Base-by-base conservation (phyloP, 2,888 invertebrate species). In the Amiota mariae region DNA sequence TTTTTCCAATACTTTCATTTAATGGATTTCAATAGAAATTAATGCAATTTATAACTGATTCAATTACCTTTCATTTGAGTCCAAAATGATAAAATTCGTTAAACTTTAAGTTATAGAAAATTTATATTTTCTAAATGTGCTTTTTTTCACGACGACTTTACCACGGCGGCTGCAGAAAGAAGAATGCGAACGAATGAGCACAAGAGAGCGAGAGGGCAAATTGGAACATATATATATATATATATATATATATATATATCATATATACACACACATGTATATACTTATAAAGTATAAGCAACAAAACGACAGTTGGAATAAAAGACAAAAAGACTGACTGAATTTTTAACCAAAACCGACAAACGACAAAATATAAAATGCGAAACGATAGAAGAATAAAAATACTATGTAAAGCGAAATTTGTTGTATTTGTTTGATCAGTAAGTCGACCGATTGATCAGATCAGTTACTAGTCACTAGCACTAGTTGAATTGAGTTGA, bases 131-230 rank as follows among this genome's bases (percentile, higher is more conserved):
- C 72, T 76, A 74, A 86, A 84, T 85, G 84, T 85, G 82, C 84
- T 48, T 68, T 54, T 54, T 67, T 68, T 79, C 73, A 77, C 51
- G 48, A 18, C 59, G 59, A 66, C 47, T 66, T 82, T 82, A 80
- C 83, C 79, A 85, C 80, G 81, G 80, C 81, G 80, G 82, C 82
- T 81, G 82, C 84, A 82, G 77, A 84, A 81, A 82, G 84, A 85
- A 85, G 54, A 54, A 20, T 68, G 68, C 81, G 82, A 85, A 79
- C 85, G 76, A 77, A 75, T 68, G 74, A 74, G 77, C 72, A 72
- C 63, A 64, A 77, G 74, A 72, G 74, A 63, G 79, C 72, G 70
- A 71, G 75, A 83, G 78, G 82, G 82, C 85, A 85, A 82, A 78
- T 84, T 80, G 82, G 79, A 78, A 67, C 76, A 75, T 36, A 36